Evolutionary conservation across 1,140 invertebrate genomes (phyloP).

Genomic region (Hyles vespertilio): DNA sequence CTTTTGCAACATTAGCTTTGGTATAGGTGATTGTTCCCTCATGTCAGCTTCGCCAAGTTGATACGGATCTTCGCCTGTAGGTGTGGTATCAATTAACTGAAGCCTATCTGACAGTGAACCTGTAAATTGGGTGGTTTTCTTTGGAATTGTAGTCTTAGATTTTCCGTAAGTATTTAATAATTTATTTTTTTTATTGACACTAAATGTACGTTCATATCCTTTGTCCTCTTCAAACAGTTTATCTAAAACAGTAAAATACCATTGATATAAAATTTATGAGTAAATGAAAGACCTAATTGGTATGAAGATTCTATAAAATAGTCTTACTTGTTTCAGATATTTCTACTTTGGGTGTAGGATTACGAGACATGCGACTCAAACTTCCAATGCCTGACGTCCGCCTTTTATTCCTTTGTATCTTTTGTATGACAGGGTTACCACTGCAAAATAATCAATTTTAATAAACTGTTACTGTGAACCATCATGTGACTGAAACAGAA

Average conservation of each 20-base stretch:
- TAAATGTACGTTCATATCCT: slow-evolving; percentile 27
- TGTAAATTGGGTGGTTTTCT: slow-evolving; percentile 38
- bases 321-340: slow-evolving; percentile 38
- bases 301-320: neutral
- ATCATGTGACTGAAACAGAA: no score
- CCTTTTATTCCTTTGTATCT: slow-evolving; percentile 48
- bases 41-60: slow-evolving; percentile 62
- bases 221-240: slow-evolving; percentile 32
- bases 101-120: slow-evolving; percentile 57
- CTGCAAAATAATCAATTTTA: slow-evolving; percentile 22
- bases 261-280: neutral
- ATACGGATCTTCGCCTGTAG: slow-evolving; percentile 64
- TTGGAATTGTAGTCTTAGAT: slow-evolving; percentile 30
- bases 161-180: slow-evolving; percentile 58
- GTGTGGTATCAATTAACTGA: slow-evolving; percentile 59
- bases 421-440: slow-evolving; percentile 53
- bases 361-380: slow-evolving; percentile 46
- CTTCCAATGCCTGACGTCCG: slow-evolving; percentile 44
- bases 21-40: slow-evolving; percentile 62
- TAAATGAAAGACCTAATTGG: neutral
- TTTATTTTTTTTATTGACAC: slow-evolving; percentile 60
- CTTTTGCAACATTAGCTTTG: slow-evolving; percentile 63
- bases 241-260: neutral
- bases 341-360: slow-evolving; percentile 29
- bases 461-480: neutral